Conservation (phyloP, 2,888 invertebrate species). For the Drosophila paracracens region DNA sequence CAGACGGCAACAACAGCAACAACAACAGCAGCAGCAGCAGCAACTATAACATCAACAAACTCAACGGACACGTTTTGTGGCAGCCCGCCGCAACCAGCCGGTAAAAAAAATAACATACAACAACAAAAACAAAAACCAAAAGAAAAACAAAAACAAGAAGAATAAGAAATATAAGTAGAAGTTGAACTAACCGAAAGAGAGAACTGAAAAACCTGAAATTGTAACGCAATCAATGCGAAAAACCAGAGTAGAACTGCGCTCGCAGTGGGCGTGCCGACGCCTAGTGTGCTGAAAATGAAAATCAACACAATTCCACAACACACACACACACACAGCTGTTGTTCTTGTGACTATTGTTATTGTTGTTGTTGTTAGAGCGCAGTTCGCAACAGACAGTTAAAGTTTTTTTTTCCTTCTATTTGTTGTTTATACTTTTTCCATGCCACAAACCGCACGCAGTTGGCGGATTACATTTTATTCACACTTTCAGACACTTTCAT, state of each 20-base stretch:
- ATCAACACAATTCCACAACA: constrained; percentile 65
- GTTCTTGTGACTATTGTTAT: constrained; percentile 26
- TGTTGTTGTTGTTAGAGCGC: constrained; percentile 7
- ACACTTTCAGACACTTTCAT: constrained; percentile 30
- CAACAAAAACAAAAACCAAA: constrained; percentile 3
- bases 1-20: constrained; percentile 31
- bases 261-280: constrained; percentile 55
- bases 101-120: constrained; percentile 55
- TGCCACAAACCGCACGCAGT: constrained; percentile 54
- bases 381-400: constrained; percentile 50
- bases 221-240: constrained; percentile 81
- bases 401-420: constrained; percentile 35
- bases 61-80: constrained; percentile 77
- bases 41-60: constrained; percentile 36
- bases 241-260: constrained; percentile 45
- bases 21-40: constrained; percentile 39
- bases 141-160: constrained; percentile 1
- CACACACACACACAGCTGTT: constrained; percentile 53
- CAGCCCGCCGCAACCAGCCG: constrained; percentile 65
- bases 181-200: constrained; percentile 58
- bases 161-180: constrained; percentile 56
- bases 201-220: constrained; percentile 76
- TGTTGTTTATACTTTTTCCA: constrained; percentile 21
- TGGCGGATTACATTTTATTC: constrained; percentile 70
- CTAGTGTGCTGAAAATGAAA: constrained; percentile 76